A percentile compares a stretch with the other conserved stretches of the same genome.
Evolutionary conservation across 2,797 vertebrate species (phyloP).

Genomic region (Acanthornis magna): DNA sequence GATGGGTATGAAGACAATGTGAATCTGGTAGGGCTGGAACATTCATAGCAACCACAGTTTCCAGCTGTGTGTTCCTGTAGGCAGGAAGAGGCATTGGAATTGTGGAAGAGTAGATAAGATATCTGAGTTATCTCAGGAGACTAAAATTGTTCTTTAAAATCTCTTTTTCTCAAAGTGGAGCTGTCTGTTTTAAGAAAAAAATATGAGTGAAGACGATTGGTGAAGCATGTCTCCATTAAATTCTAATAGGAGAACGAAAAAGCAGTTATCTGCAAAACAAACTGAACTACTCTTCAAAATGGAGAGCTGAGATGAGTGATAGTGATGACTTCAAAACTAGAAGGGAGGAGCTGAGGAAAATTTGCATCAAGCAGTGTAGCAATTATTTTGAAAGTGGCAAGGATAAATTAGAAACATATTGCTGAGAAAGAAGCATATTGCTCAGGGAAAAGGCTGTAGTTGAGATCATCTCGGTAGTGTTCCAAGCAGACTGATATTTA

Average conservation of each 20-base stretch:
- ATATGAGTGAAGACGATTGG: not conserved
- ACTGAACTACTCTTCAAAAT: not conserved
- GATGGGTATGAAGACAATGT: not conserved
- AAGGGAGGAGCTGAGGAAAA: not conserved
- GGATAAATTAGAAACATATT: not conserved
- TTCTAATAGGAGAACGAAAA: not conserved
- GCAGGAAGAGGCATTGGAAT: not conserved
- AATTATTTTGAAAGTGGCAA: not conserved
- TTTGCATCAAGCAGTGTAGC: not conserved
- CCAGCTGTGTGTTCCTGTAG: not conserved
- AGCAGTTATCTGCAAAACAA: not conserved
- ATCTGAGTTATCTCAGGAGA: not conserved
- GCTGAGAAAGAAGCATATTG: not conserved
- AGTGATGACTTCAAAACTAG: not conserved
- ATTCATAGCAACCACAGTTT: not conserved
- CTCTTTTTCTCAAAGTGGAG: not conserved
- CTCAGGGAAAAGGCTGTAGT: not conserved
- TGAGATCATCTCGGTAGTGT: not conserved
- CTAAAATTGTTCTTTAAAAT: not conserved
- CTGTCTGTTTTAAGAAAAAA: not conserved
- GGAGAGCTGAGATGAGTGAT: not conserved
- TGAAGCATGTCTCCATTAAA: not conserved
- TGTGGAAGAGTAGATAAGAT: not conserved
- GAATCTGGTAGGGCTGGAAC: not conserved
- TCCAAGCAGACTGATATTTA: constrained; percentile 12